Conservation (phyloP, 2,797 vertebrate genomes). For the Enteromius afrohamiltoni region DNA sequence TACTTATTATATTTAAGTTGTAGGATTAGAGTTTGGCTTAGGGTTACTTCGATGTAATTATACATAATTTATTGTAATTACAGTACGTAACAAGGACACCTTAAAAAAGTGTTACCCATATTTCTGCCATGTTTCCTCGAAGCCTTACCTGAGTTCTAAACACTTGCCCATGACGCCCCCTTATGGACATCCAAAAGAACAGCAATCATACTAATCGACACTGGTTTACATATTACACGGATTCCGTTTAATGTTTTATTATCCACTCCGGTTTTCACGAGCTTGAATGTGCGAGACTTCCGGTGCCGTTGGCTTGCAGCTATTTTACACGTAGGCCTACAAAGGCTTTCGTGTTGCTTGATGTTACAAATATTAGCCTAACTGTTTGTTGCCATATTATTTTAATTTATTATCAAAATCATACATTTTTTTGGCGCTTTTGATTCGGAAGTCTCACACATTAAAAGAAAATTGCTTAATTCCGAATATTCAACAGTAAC, state of each 20-base stretch:
- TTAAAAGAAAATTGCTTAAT: neutral
- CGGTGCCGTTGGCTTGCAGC: neutral
- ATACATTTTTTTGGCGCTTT: neutral
- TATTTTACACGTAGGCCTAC: neutral
- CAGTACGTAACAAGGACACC: too few species aligned
- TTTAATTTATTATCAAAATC: neutral
- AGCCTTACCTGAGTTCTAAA: neutral
- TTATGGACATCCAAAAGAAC: conserved; percentile 13
- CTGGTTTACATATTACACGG: too few species aligned
- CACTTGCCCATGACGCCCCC: conserved; percentile 3
- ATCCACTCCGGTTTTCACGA: neutral
- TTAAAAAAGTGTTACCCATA: too few species aligned
- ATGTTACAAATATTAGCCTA: neutral
- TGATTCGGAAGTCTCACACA: neutral
- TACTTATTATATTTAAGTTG: too few species aligned
- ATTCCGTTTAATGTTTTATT: neutral
- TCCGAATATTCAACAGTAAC: neutral
- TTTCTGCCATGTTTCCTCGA: neutral
- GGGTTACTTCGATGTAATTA: too few species aligned
- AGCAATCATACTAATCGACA: neutral
- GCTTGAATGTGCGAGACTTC: neutral
- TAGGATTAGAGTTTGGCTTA: too few species aligned
- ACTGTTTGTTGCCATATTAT: neutral
- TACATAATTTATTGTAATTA: too few species aligned
- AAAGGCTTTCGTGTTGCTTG: neutral